Base-by-base conservation (phyloP, 2,888 invertebrate species). In the Drosophila testacea region DNA sequence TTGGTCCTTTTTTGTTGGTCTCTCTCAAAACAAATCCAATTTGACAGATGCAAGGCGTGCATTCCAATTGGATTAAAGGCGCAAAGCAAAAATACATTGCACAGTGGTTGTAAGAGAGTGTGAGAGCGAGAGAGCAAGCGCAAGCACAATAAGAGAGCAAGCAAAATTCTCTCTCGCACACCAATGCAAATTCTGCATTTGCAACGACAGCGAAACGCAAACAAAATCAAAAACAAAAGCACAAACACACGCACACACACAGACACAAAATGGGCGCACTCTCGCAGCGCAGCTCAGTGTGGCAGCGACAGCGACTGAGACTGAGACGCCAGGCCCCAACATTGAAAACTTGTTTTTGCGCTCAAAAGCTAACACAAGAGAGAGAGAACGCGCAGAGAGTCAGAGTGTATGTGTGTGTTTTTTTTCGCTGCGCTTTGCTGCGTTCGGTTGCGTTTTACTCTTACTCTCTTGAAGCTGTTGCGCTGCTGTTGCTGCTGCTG, bases 61-160 rank as follows among this genome's bases (percentile, higher is more conserved):
- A 90, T 83, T 86, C 90, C 83, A 88, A 87, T 86, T 87, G 84
- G 87, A 88, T 81, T 79, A 77, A 75, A 57, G 22, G 54, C 64
- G 66, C 69, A 65, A 64, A 50, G 16, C 38, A 57, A 27, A 28
- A 63, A 69, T 57, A 77, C 75, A 77, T 69, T 72, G 77, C 77
- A 72, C 63, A 66, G 87, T 86, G 81, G 69, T 79, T 85, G 79
- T 22, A 59, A 41, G 7, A 27, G 7, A 22, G 52, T 27, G 48
- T 22, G 39, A 57, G 65, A 60, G 48, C 27, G 46, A 16, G 51
- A 57, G 61, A 55, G 57, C n/a, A 36, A 48, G 42, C 22, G n/a
- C 13, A 32, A 71, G 47, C 41, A 54, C 60, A 67, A 68, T 62
- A 73, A 73, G 65, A 68, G 44, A 41, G 4, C 11, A n/a, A 13